phyloP scores from a whole-genome alignment of 2,113 vertebrate species.

The Malurus cyaneus region DNA sequence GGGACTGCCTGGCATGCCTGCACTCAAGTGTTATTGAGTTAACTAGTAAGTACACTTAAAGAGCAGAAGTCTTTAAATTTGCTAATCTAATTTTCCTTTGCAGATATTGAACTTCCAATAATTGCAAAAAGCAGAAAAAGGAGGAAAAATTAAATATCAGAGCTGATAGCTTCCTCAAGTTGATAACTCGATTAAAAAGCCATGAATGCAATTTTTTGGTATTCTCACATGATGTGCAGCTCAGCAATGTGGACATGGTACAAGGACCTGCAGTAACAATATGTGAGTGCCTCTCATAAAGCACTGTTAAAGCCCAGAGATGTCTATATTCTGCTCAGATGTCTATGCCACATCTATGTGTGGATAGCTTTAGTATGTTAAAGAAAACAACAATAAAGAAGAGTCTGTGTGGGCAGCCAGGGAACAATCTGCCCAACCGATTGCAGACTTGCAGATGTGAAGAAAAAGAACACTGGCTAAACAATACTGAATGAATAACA shows the following conservation, averaged over 20 bases:
- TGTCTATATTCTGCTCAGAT: not conserved
- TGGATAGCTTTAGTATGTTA: not conserved
- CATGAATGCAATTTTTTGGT: not conserved
- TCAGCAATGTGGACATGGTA: not conserved
- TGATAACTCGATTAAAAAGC: not conserved
- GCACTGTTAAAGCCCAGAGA: not conserved
- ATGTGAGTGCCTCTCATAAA: not conserved
- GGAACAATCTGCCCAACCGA: not conserved
- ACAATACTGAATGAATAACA: not conserved
- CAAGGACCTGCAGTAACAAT: not conserved
- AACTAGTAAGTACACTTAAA: not conserved
- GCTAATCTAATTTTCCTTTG: not conserved
- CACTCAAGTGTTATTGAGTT: not conserved
- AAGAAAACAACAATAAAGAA: not conserved
- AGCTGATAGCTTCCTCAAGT: not conserved
- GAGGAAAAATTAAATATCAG: not conserved
- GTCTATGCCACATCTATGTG: not conserved
- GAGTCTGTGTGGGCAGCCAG: not conserved
- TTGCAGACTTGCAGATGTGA: not conserved
- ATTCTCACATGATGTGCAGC: not conserved
- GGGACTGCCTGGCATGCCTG: not conserved
- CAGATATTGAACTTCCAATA: not conserved
- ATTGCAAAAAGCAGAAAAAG: not conserved
- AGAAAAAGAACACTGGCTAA: not conserved
- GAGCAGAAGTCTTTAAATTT: not conserved